Conservation (phyloP, 2,888 invertebrate species). For the Euplagia quadripunctaria region DNA sequence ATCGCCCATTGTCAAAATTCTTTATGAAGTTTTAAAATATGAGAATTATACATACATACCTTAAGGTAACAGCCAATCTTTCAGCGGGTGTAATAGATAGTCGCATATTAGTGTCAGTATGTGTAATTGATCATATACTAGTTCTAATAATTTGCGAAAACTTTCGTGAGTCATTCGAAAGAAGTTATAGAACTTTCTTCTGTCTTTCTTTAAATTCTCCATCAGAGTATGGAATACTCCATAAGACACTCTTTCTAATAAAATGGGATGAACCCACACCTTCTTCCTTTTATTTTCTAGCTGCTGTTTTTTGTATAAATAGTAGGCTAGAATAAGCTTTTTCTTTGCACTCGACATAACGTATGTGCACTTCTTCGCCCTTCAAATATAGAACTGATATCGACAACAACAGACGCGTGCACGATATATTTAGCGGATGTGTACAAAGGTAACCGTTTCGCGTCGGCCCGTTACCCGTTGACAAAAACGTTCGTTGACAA, state of each 20-base stretch:
- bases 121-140: constrained; percentile 2
- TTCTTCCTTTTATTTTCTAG: constrained; percentile 14
- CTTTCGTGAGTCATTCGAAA: constrained; percentile 12
- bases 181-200: constrained; percentile 4
- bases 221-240: constrained; percentile 20
- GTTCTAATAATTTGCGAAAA: constrained; percentile 7
- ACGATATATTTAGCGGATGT: too few relatives aligned
- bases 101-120: constrained; percentile 8
- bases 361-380: constrained; percentile 22
- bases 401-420: too few relatives aligned
- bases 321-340: constrained; percentile 17
- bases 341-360: constrained; percentile 29
- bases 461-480: constrained; percentile 18
- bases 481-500: constrained; percentile 21
- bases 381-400: constrained; percentile 20
- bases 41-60: constrained; percentile 12
- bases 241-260: constrained; percentile 19
- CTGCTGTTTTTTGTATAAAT: too few relatives aligned
- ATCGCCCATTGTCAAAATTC: constrained; percentile 12
- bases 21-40: constrained; percentile 15
- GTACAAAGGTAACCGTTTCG: constrained; percentile 19
- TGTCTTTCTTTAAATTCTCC: too few relatives aligned
- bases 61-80: constrained; percentile 11
- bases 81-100: too few relatives aligned
- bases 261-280: constrained; percentile 5